Evolutionary conservation across 2,888 invertebrate species (phyloP).

Genomic region (Balanococcus diminutus): DNA sequence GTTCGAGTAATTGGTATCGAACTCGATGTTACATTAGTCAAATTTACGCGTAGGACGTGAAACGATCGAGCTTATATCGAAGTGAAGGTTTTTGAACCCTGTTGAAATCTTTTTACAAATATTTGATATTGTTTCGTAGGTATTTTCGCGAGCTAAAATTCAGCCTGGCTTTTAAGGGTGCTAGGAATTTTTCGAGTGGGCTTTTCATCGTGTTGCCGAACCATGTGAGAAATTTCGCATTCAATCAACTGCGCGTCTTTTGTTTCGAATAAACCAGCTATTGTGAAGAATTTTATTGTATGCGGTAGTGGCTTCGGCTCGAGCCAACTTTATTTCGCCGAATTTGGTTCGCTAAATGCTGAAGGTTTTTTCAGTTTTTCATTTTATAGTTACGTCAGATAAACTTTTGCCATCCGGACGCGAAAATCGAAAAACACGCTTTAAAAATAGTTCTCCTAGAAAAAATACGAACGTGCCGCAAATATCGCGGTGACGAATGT

Average conservation of each 20-base stretch:
- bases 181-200: background rate
- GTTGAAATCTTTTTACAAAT: background rate
- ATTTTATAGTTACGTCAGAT: background rate
- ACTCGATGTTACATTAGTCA: no score
- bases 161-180: background rate
- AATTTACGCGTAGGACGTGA: background rate
- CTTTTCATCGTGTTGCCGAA: background rate
- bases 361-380: no score
- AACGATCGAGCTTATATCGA: slow-evolving; percentile 8
- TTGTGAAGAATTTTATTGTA: background rate
- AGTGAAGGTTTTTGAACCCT: slow-evolving; percentile 3
- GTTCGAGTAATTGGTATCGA: background rate
- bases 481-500: background rate
- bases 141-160: background rate
- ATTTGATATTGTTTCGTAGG: background rate
- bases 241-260: background rate
- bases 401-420: background rate
- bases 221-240: background rate
- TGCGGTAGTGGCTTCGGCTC: background rate
- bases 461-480: background rate
- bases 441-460: background rate
- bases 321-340: background rate
- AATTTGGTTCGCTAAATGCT: background rate
- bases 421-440: background rate
- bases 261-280: background rate